phyloP scores from a whole-genome alignment of 2,797 vertebrate genomes.

The Sebastes minor region DNA sequence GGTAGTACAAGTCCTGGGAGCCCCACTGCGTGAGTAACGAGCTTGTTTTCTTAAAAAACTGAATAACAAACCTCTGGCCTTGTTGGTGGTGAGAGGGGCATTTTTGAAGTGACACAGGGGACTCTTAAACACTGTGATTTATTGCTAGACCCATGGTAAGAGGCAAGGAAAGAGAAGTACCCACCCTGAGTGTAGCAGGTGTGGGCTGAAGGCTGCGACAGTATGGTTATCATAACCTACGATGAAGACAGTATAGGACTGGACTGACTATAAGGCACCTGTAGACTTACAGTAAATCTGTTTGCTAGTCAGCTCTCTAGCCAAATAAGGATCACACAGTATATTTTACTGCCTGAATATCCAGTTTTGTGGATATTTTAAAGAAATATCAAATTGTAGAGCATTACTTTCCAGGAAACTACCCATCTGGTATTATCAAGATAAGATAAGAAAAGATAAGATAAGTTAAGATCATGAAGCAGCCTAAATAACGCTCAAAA shows the following conservation, averaged over 20 bases:
- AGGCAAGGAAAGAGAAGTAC: constrained; percentile 17
- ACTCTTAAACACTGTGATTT: constrained; percentile 64
- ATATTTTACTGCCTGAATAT: neutral
- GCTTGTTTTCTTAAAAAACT: constrained; percentile 68
- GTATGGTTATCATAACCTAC: constrained; percentile 3
- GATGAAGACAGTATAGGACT: neutral
- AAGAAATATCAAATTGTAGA: neutral
- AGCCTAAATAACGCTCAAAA: too few relatives aligned
- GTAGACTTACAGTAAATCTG: neutral
- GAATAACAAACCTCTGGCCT: constrained; percentile 65
- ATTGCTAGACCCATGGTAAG: constrained; percentile 29
- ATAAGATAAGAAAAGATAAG: too few relatives aligned
- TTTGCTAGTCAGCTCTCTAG: neutral
- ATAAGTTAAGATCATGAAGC: too few relatives aligned
- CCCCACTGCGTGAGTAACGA: constrained; percentile 12
- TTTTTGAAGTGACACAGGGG: constrained; percentile 58
- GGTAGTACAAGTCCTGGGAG: constrained; percentile 37
- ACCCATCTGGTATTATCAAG: too few relatives aligned
- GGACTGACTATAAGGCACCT: neutral
- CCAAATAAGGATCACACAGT: neutral
- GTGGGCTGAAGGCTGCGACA: constrained; percentile 46
- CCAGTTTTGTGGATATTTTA: neutral
- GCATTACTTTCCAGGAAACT: too few relatives aligned
- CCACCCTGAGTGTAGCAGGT: constrained; percentile 58
- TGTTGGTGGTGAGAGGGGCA: constrained; percentile 51